A percentile compares a stretch with the other conserved stretches of the same genome.
phyloP scores from a whole-genome alignment of 2,113 vertebrate genomes.

The Psittacula cyanocephala region DNA sequence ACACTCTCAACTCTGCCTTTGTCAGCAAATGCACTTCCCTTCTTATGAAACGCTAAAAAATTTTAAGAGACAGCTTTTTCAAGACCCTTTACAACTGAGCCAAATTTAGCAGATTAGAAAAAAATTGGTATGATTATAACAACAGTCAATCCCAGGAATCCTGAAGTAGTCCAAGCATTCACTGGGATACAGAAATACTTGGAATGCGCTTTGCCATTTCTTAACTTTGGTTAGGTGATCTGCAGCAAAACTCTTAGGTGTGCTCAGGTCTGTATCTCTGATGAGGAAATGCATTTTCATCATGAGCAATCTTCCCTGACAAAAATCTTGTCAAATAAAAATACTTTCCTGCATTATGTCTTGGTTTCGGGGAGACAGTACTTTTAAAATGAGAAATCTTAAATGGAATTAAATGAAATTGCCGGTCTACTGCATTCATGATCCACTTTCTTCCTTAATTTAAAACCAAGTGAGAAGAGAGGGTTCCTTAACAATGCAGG shows the following conservation, averaged over 20 bases:
- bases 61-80: neutral
- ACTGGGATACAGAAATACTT: neutral
- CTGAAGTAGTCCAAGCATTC: neutral
- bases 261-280: neutral
- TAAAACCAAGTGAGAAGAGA: neutral
- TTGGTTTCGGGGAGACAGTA: neutral
- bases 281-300: neutral
- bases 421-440: neutral
- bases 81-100: neutral
- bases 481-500: neutral
- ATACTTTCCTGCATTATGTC: neutral
- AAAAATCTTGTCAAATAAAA: neutral
- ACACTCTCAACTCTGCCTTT: neutral
- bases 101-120: neutral
- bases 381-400: neutral
- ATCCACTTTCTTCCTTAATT: neutral
- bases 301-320: neutral
- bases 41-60: neutral
- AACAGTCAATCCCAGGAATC: neutral
- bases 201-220: neutral
- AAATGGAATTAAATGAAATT: neutral
- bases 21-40: neutral
- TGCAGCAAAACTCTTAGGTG: neutral
- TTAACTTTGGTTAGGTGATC: neutral
- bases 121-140: neutral